Evolutionary conservation across 1,140 invertebrate genomes (phyloP).

Genomic region (Aporrectodea caliginosa): DNA sequence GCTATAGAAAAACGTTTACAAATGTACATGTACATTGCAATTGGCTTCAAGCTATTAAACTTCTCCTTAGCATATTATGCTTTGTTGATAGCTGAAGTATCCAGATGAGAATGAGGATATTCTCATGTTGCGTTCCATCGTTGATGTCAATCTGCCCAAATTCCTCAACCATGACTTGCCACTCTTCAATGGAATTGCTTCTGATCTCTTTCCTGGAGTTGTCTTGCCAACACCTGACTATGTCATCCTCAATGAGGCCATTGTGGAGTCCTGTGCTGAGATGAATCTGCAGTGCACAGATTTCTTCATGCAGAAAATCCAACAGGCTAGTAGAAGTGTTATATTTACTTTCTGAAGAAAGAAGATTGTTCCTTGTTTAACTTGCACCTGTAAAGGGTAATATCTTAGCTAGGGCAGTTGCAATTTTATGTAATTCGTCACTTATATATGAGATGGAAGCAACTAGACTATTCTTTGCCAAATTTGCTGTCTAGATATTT

Average conservation of each 20-base stretch:
- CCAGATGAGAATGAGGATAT: constrained; percentile 71
- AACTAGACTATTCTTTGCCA: too few relatives aligned
- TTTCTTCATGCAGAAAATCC: constrained; percentile 82
- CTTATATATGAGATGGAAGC: too few relatives aligned
- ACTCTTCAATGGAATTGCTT: constrained; percentile 83
- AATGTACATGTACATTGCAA: too few relatives aligned
- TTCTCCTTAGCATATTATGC: too few relatives aligned
- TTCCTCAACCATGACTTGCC: constrained; percentile 85
- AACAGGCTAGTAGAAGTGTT: constrained; percentile 68
- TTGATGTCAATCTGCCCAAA: constrained; percentile 88
- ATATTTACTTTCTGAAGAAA: too few relatives aligned
- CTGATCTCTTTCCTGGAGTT: constrained; percentile 83
- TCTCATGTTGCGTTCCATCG: constrained; percentile 76
- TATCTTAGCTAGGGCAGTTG: too few relatives aligned
- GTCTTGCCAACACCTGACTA: constrained; percentile 71
- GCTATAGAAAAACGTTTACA: too few relatives aligned
- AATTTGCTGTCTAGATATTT: too few relatives aligned
- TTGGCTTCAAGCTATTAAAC: too few relatives aligned
- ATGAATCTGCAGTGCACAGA: constrained; percentile 77
- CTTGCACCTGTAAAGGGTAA: too few relatives aligned
- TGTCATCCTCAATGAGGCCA: constrained; percentile 60
- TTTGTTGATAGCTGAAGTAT: constrained; percentile 65
- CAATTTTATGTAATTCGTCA: too few relatives aligned
- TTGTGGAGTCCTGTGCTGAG: constrained; percentile 65
- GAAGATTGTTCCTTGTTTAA: too few relatives aligned